Evolutionary conservation across 2,797 vertebrate species (phyloP).

Genomic region (Alca torda): DNA sequence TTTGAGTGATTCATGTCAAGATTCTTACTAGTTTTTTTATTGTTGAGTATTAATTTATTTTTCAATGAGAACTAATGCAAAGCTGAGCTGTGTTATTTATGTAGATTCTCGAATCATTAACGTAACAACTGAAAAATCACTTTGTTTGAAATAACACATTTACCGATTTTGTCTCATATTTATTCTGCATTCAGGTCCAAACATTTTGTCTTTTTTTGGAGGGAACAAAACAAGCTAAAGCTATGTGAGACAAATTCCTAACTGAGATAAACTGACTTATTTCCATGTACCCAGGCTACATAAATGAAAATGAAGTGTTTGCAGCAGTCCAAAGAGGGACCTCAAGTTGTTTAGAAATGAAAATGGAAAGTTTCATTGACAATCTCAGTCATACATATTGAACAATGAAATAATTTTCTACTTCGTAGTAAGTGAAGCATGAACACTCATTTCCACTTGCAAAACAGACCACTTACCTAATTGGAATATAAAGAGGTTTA

Average conservation of each 20-base stretch:
- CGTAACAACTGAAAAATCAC: background rate
- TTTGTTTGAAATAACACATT: background rate
- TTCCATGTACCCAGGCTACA: background rate
- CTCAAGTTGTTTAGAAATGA: background rate
- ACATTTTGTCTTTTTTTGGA: background rate
- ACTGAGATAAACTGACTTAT: background rate
- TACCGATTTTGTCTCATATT: background rate
- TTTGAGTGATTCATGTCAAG: background rate
- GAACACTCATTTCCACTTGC: background rate
- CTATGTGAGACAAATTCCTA: background rate
- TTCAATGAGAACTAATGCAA: background rate
- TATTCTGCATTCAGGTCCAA: background rate
- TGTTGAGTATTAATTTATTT: background rate
- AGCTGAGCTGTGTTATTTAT: background rate
- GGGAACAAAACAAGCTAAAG: background rate
- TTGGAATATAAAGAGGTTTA: background rate
- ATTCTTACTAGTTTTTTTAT: background rate
- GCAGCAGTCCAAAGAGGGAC: background rate
- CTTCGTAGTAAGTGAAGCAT: background rate
- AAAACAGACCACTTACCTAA: background rate
- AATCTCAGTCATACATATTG: background rate
- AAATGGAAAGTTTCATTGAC: background rate
- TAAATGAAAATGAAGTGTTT: background rate
- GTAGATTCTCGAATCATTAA: background rate
- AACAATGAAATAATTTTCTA: background rate